phyloP scores from a whole-genome alignment of 2,113 vertebrate genomes.

The Oxyura jamaicensis region DNA sequence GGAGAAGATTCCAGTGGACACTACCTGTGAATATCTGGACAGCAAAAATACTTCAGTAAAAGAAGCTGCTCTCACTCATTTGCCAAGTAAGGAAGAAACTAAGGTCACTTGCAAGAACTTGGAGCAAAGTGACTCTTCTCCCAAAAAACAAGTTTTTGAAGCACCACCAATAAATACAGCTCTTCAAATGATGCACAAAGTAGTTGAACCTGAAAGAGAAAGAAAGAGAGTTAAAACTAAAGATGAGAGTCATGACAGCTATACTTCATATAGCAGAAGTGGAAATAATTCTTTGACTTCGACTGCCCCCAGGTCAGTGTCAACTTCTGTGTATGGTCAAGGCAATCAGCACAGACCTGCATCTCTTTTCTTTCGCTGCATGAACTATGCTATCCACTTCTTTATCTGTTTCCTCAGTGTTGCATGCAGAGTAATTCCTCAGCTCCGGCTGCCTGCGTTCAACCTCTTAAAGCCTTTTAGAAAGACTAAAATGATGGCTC shows the following conservation, averaged over 20 bases:
- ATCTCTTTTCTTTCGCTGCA: conserved; percentile 75
- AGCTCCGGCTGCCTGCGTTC: conserved; percentile 66
- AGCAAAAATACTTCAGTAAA: neutral
- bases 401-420: conserved; percentile 77
- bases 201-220: conserved; percentile 31
- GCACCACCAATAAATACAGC: neutral
- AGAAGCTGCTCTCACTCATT: neutral
- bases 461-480: conserved; percentile 70
- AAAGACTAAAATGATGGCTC: conserved; percentile 63
- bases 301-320: conserved; percentile 83
- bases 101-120: neutral
- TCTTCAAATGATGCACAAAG: neutral
- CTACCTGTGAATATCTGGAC: neutral
- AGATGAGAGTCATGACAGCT: conserved; percentile 39
- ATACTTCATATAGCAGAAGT: conserved; percentile 25
- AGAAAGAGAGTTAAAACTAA: conserved; percentile 80
- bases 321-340: conserved; percentile 58
- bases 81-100: conserved; percentile 23
- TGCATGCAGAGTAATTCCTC: conserved; percentile 73
- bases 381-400: conserved; percentile 75
- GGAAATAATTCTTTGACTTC: conserved; percentile 34
- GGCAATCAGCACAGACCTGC: conserved; percentile 61
- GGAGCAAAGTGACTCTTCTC: neutral
- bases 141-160: neutral
- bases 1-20: conserved; percentile 82